A percentile compares a stretch with the other conserved stretches of the same genome.
phyloP scores from a whole-genome alignment of 2,113 vertebrate species.

The Charadrius vociferus region DNA sequence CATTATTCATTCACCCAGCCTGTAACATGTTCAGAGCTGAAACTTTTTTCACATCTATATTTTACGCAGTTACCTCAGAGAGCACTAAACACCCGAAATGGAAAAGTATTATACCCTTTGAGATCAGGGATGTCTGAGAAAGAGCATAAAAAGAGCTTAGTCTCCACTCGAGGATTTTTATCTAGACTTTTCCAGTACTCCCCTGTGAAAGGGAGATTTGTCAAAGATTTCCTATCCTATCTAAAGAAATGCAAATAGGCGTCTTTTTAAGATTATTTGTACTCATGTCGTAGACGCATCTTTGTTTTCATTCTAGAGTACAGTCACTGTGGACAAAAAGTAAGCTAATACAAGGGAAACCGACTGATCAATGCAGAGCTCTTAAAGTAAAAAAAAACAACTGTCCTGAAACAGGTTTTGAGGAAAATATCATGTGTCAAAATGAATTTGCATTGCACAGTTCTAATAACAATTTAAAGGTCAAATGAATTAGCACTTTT shows the following conservation, averaged over 20 bases:
- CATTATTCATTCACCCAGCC: not conserved
- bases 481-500: not conserved
- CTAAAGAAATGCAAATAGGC: not conserved
- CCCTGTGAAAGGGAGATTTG: not conserved
- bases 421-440: not conserved
- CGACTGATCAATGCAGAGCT: not conserved
- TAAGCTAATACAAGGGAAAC: not conserved
- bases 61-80: not conserved
- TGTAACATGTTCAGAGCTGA: not conserved
- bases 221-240: not conserved
- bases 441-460: not conserved
- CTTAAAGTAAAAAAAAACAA: not conserved
- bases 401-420: not conserved
- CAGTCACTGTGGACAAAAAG: not conserved
- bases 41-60: not conserved
- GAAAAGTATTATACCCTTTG: not conserved
- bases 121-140: not conserved
- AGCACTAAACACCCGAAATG: not conserved
- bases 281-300: not conserved
- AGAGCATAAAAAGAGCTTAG: not conserved
- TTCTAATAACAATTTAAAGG: not conserved
- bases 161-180: rapidly evolving
- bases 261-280: not conserved
- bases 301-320: not conserved
- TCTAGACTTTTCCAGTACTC: not conserved